phyloP scores from a whole-genome alignment of 2,888 invertebrate species.

The Brachypterus glaber region DNA sequence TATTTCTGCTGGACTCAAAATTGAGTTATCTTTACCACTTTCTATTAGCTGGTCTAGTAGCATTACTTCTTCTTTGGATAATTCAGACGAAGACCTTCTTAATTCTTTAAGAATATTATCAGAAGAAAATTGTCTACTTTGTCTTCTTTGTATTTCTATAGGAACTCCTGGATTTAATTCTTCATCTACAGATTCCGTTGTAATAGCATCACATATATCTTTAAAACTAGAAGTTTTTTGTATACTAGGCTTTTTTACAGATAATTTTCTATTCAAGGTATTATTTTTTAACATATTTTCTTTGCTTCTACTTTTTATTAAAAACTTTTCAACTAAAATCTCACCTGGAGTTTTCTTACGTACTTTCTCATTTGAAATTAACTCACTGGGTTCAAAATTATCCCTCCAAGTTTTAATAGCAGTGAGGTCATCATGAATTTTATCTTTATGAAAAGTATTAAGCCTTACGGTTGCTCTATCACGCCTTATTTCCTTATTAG shows the following conservation, averaged over 20 bases:
- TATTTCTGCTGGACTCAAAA: background rate
- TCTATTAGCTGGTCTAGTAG: constrained; percentile 16
- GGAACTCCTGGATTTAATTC: constrained; percentile 47
- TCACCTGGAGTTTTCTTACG: constrained; percentile 52
- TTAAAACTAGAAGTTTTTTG: constrained; percentile 43
- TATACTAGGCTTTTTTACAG: constrained; percentile 18
- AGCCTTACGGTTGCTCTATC: constrained; percentile 66
- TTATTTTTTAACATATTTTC: constrained; percentile 34
- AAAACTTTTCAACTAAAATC: constrained; percentile 64
- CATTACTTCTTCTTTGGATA: constrained; percentile 44
- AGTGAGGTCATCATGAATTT: constrained; percentile 28
- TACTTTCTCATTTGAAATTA: constrained; percentile 31
- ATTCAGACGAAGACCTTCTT: constrained; percentile 48
- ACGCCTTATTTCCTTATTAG: constrained; percentile 50
- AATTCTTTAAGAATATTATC: constrained; percentile 36
- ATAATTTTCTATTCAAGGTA: constrained; percentile 18
- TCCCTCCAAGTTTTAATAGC: constrained; percentile 49
- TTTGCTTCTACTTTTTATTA: constrained; percentile 55
- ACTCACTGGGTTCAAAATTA: constrained; percentile 50
- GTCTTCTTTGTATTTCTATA: constrained; percentile 36
- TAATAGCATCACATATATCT: constrained; percentile 47
- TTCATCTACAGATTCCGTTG: constrained; percentile 44
- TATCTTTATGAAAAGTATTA: constrained; percentile 49
- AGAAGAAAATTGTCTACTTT: constrained; percentile 32
- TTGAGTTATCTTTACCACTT: background rate